These are phyloP conservation scores for Diprion similis DNA, from an alignment of 1,140 invertebrate genomes.

Conservation along the genomic window DNA sequence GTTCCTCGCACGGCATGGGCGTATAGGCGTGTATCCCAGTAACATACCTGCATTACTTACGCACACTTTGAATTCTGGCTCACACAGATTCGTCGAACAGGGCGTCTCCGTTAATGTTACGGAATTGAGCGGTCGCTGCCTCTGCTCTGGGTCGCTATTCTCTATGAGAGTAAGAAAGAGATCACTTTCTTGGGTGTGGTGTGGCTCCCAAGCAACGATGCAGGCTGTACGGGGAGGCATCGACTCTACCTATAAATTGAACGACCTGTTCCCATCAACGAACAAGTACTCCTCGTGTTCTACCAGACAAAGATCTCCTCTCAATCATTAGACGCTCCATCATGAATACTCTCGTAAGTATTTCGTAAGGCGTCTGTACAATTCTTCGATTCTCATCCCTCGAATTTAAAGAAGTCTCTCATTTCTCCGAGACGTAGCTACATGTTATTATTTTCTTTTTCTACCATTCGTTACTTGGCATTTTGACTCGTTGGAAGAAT, in stretches of 20 bases:
- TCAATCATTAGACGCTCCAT: neutral
- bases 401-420: neutral
- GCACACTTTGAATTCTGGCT: neutral
- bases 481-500: no score
- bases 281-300: slow-evolving; percentile 40
- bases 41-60: neutral
- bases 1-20: neutral
- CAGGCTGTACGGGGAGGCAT: slow-evolving; percentile 12
- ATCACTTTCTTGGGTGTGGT: slow-evolving; percentile 54
- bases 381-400: neutral
- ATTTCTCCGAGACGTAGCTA: no score
- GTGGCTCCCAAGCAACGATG: slow-evolving; percentile 9
- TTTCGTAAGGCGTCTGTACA: neutral
- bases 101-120: slow-evolving; percentile 46
- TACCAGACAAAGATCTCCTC: slow-evolving; percentile 22
- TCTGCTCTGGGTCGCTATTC: slow-evolving; percentile 15
- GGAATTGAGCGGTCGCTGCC: slow-evolving; percentile 32
- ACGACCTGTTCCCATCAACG: slow-evolving; percentile 41
- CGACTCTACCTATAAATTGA: slow-evolving; percentile 58
- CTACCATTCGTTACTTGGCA: no score
- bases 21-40: neutral
- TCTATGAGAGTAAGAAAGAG: slow-evolving; percentile 35
- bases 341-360: slow-evolving; percentile 45
- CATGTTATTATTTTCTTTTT: no score
- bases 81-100: neutral